These are phyloP conservation scores for Meloidogyne exigua DNA, from an alignment of 1,140 invertebrate genomes.

Conservation along the genomic window DNA sequence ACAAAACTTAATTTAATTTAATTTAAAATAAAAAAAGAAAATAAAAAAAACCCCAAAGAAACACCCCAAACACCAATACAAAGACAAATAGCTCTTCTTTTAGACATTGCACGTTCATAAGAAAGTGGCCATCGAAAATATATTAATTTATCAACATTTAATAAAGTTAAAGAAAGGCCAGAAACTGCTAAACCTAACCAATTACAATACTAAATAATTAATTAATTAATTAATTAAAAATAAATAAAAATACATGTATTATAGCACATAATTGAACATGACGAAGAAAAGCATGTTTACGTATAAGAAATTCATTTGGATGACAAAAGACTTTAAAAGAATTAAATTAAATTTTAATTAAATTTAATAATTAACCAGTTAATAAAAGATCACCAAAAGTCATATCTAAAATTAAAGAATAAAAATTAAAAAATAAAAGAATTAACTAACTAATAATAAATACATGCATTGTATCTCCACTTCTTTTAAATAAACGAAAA, in stretches of 20 bases:
- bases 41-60: constrained; percentile 50
- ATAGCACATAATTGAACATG: constrained; percentile 59
- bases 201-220: constrained; percentile 46
- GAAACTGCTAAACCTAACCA: constrained; percentile 63
- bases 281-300: constrained; percentile 60
- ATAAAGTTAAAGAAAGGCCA: constrained; percentile 58
- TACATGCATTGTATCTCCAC: constrained; percentile 63
- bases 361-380: constrained; percentile 48
- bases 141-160: constrained; percentile 59
- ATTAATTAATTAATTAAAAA: not conserved
- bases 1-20: constrained; percentile 52
- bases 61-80: constrained; percentile 58
- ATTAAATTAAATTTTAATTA: constrained; percentile 9
- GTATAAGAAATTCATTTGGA: constrained; percentile 60
- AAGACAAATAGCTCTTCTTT: constrained; percentile 52
- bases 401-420: constrained; percentile 40
- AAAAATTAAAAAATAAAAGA: not conserved
- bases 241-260: constrained; percentile 39
- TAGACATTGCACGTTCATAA: constrained; percentile 62
- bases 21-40: too few species aligned
- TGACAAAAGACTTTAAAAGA: constrained; percentile 60
- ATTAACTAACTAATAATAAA: constrained; percentile 53
- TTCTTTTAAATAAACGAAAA: constrained; percentile 62
- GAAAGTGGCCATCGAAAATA: constrained; percentile 61
- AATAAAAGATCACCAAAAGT: constrained; percentile 61